Base-by-base conservation (phyloP, 2,888 invertebrate species). In the Cremastobaeus sp. region DNA sequence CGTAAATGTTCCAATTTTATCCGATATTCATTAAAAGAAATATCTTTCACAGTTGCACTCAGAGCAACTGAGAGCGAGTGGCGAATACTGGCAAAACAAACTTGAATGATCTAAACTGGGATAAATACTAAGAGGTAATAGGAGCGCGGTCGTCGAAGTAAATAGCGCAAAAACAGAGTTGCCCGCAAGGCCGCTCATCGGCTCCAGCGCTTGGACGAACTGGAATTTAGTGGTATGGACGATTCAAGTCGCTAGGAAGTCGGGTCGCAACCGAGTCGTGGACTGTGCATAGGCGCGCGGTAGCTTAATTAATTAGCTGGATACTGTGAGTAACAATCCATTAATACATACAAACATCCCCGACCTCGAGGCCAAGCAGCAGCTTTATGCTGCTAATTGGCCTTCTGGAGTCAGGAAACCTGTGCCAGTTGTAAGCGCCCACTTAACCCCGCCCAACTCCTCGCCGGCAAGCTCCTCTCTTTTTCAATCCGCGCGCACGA, bases 301-400 rank as follows among this genome's bases (percentile, higher is more conserved):
- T 82, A 83, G 86, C 86, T 87, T 87, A 86, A 87, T 87, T 87
- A 87, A 87, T 87, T 87, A 87, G 86, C 85, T 85, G 83, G 86
- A 87, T 87, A 87, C 86, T 87, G 86, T 85, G 86, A 86, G 86
- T 85, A 87, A 87, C 86, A 87, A 87, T 87, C 86, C 85, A 86
- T 87, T 87, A 86, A 85, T 86, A 85, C 86, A 84, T 85, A 86
- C 86, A 87, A 87, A 86, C 86, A 87, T 84, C 82, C 81, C 83
- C 82, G 79, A 80, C 79, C 79, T 78, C 80, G 79, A 78, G 80
- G 81, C 83, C 82, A 79, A 82, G 83, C 83, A 79, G 82, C 81
- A 82, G 86, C 86, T 87, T 87, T 86, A 84, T 86, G 84, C 85
- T 86, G 83, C 87, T 87, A 87, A 87, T 87, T 87, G 87, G 87